These are phyloP conservation scores for Hydrocynus forskahlii DNA, from an alignment of 2,797 vertebrate genomes.

Conservation along the genomic window DNA sequence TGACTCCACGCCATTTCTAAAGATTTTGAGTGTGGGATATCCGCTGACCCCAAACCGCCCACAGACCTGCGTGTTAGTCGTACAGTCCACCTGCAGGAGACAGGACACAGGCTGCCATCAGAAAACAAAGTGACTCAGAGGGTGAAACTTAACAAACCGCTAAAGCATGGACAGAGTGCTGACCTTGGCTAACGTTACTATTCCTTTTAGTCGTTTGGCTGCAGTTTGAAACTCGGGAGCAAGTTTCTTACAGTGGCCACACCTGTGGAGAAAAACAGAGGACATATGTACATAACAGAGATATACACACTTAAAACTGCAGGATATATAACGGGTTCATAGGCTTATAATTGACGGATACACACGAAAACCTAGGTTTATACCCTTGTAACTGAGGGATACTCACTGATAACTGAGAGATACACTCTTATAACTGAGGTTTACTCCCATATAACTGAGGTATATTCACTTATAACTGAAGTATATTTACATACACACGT, in stretches of 20 bases:
- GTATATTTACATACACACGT: too few relatives aligned
- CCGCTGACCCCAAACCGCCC: conserved; percentile 72
- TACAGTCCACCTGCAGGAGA: conserved; percentile 77
- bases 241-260: conserved; percentile 81
- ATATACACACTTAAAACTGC: too few relatives aligned
- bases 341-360: too few relatives aligned
- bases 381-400: too few relatives aligned
- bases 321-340: too few relatives aligned
- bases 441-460: too few relatives aligned
- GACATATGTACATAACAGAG: too few relatives aligned
- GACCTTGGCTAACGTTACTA: conserved; percentile 78
- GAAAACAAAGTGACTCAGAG: background rate
- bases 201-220: conserved; percentile 73
- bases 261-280: conserved; percentile 66
- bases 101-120: background rate
- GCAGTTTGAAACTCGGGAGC: conserved; percentile 80
- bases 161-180: background rate
- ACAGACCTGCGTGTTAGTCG: conserved; percentile 67
- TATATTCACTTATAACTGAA: too few relatives aligned
- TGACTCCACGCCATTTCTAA: conserved; percentile 73
- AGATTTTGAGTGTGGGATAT: conserved; percentile 80
- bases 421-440: too few relatives aligned
- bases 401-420: too few relatives aligned
- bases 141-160: background rate
- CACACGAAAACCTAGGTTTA: too few relatives aligned